phyloP scores from a whole-genome alignment of 1,140 invertebrate genomes.

The Caenorhabditis latens region DNA sequence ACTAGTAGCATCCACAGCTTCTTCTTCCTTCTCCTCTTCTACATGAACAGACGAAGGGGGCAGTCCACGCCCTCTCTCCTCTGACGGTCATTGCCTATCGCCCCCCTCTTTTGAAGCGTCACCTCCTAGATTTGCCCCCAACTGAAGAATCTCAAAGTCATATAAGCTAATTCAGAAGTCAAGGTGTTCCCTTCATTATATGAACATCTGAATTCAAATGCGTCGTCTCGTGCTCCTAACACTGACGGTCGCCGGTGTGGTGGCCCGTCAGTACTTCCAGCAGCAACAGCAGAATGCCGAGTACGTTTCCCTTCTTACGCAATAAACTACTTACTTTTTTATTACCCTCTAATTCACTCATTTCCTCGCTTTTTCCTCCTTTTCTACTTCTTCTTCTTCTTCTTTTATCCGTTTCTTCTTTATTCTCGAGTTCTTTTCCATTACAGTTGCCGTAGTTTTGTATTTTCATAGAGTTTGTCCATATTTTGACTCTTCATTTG shows the following conservation, averaged over 20 bases:
- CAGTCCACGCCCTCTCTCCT: conserved; percentile 45
- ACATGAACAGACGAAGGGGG: conserved; percentile 15
- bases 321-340: conserved; percentile 38
- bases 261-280: conserved; percentile 32
- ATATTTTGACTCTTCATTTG: no score
- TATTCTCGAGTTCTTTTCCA: neutral
- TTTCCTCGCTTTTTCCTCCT: neutral
- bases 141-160: neutral
- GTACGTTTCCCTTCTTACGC: conserved; percentile 37
- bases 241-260: conserved; percentile 25
- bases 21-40: conserved; percentile 18
- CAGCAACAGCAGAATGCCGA: conserved; percentile 36
- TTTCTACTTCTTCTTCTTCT: neutral
- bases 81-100: conserved; percentile 46
- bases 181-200: conserved; percentile 7
- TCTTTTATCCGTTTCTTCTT: neutral
- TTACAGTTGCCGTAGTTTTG: neutral
- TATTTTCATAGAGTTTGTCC: neutral
- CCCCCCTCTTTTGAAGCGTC: conserved; percentile 39
- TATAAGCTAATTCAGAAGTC: conserved; percentile 29
- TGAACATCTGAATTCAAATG: conserved; percentile 43
- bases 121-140: conserved; percentile 31
- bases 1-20: conserved; percentile 55
- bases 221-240: conserved; percentile 49
- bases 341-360: conserved; percentile 8